Evolutionary conservation across 1,140 invertebrate genomes (phyloP).

Genomic region (Scaptomyza montana): DNA sequence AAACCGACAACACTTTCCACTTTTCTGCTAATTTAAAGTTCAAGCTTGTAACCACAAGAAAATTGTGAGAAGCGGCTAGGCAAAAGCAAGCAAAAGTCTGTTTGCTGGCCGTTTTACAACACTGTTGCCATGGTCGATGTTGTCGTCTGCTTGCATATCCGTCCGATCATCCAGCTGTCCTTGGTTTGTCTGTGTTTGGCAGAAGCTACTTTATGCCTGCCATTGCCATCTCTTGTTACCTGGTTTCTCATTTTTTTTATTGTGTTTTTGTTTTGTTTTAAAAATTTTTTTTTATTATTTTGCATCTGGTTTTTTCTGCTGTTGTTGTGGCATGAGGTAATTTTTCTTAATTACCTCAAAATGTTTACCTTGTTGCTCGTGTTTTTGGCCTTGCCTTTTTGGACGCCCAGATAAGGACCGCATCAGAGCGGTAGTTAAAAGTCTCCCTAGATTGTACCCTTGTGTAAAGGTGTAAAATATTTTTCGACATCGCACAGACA

Average conservation of each 20-base stretch:
- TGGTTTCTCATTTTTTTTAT: conserved; percentile 32
- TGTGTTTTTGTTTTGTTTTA: conserved; percentile 39
- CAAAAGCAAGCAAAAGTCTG: not conserved
- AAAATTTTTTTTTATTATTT: conserved; percentile 38
- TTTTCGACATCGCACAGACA: conserved; percentile 46
- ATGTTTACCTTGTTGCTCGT: conserved; percentile 79
- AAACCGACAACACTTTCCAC: conserved; percentile 82
- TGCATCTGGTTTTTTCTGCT: conserved; percentile 17
- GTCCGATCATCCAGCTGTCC: conserved; percentile 16
- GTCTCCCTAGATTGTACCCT: conserved; percentile 53
- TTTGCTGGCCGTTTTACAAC: conserved; percentile 12
- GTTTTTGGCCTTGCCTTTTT: conserved; percentile 53
- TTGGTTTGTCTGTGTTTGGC: conserved; percentile 45
- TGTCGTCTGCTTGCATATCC: not conserved
- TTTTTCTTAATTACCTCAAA: conserved; percentile 82
- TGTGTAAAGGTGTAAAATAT: conserved; percentile 77
- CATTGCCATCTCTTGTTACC: conserved; percentile 33
- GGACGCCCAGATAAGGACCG: conserved; percentile 57
- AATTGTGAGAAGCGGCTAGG: conserved; percentile 32
- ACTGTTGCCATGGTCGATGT: conserved; percentile 16
- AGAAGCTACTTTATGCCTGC: conserved; percentile 65
- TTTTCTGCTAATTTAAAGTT: conserved; percentile 82
- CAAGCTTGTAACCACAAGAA: conserved; percentile 74
- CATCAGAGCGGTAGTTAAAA: conserved; percentile 52
- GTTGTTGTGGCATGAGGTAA: conserved; percentile 61